Percentiles rank a stretch among this genome's conserved stretches.
Conservation (phyloP, 2,888 invertebrate species). For the Diadegma fenestrale region DNA sequence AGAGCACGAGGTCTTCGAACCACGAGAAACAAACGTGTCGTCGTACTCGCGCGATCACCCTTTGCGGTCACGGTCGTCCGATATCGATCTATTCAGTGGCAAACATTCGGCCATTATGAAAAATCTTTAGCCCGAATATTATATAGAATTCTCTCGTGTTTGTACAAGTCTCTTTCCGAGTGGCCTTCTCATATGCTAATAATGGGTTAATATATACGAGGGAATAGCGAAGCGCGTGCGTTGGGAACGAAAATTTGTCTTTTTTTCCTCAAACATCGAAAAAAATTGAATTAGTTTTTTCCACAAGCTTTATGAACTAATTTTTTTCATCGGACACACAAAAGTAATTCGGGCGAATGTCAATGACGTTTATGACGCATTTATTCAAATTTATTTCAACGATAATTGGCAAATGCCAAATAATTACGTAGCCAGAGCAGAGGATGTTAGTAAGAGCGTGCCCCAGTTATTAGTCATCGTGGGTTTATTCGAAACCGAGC, state of each 20-base stretch:
- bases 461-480: slow-evolving; percentile 45
- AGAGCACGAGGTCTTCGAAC: slow-evolving; percentile 66
- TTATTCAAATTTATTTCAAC: not conserved
- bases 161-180: slow-evolving; percentile 8
- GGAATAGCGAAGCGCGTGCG: slow-evolving; percentile 1
- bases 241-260: slow-evolving; percentile 9
- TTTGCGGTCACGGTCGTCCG: slow-evolving; percentile 68
- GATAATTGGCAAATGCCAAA: slow-evolving; percentile 2
- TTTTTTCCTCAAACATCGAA: not conserved
- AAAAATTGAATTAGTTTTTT: not conserved
- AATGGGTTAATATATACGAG: slow-evolving; percentile 24
- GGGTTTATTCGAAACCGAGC: slow-evolving; percentile 72
- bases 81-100: slow-evolving; percentile 50
- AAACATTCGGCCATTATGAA: slow-evolving; percentile 26
- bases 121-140: slow-evolving; percentile 52
- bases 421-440: slow-evolving; percentile 16
- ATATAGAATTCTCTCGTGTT: slow-evolving; percentile 36
- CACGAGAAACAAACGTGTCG: slow-evolving; percentile 34
- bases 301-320: not conserved
- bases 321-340: not conserved
- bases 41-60: slow-evolving; percentile 54
- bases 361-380: not conserved
- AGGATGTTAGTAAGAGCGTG: slow-evolving; percentile 71
- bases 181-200: slow-evolving; percentile 48
- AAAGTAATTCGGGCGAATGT: not conserved